Evolutionary conservation across 2,113 vertebrate species (phyloP).

Genomic region (Columba janthina): DNA sequence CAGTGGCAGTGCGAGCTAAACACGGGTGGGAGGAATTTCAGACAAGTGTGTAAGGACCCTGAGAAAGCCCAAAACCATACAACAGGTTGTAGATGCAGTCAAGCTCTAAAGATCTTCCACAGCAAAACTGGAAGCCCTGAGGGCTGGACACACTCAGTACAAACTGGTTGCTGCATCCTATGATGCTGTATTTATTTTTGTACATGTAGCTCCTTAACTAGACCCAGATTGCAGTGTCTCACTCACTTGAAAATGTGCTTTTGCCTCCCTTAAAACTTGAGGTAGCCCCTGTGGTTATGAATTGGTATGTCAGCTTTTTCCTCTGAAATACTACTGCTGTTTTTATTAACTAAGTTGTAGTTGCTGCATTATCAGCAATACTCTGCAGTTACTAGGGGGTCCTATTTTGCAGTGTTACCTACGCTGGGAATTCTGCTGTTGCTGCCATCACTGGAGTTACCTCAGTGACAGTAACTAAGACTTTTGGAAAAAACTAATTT

Average conservation of each 20-base stretch:
- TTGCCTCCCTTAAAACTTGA: background rate
- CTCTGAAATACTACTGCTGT: background rate
- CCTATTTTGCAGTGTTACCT: background rate
- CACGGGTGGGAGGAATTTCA: background rate
- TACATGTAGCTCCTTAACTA: background rate
- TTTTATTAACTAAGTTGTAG: background rate
- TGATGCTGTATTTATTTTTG: background rate
- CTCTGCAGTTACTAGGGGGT: background rate
- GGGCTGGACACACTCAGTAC: background rate
- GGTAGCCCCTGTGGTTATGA: background rate
- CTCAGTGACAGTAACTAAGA: background rate
- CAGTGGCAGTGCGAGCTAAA: background rate
- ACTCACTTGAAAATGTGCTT: background rate
- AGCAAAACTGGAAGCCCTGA: background rate
- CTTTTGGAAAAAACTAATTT: background rate
- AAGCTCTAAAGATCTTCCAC: background rate
- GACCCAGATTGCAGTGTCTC: background rate
- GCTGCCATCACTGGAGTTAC: background rate
- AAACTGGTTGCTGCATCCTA: background rate
- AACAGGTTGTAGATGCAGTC: accelerated
- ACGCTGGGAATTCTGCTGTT: background rate
- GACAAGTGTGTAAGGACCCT: background rate
- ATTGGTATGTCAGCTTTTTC: background rate
- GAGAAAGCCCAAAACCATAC: background rate
- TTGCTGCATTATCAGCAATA: background rate